Evolutionary conservation across 2,113 vertebrate species (phyloP).

Genomic region (Monopterus albus): DNA sequence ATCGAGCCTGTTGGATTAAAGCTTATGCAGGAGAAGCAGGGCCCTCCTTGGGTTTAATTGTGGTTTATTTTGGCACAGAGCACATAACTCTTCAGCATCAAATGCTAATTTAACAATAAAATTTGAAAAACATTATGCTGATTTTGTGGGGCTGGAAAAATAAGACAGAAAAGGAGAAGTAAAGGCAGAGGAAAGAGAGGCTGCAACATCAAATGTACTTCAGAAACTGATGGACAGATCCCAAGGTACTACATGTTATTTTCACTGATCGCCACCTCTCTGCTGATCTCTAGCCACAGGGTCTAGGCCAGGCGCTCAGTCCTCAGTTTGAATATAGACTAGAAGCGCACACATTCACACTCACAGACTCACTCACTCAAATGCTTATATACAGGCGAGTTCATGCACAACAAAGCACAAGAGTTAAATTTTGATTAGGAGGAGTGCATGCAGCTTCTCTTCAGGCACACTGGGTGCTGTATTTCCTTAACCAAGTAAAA

Average conservation of each 20-base stretch:
- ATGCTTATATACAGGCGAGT: background rate
- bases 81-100: slow-evolving; percentile 68
- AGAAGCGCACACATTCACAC: slow-evolving; percentile 1
- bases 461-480: slow-evolving; percentile 55
- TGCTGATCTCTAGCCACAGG: slow-evolving; percentile 56
- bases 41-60: slow-evolving; percentile 77
- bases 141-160: slow-evolving; percentile 61
- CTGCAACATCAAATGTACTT: slow-evolving; percentile 53
- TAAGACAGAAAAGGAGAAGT: slow-evolving; percentile 48
- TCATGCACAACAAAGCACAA: slow-evolving; percentile 35
- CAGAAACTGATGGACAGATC: slow-evolving; percentile 57
- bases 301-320: slow-evolving; percentile 44
- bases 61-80: slow-evolving; percentile 72
- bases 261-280: slow-evolving; percentile 57
- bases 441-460: slow-evolving; percentile 48
- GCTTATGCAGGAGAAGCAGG: slow-evolving; percentile 63
- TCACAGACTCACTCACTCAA: background rate
- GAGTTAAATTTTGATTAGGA: slow-evolving; percentile 66
- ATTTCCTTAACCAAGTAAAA: slow-evolving; percentile 56
- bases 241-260: slow-evolving; percentile 58
- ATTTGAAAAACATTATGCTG: slow-evolving; percentile 72
- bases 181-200: slow-evolving; percentile 28
- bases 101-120: slow-evolving; percentile 77
- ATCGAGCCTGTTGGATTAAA: slow-evolving; percentile 69
- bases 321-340: slow-evolving; percentile 65